Base-by-base conservation (phyloP, 1,140 invertebrate species). In the Druon quercuslanigerum region DNA sequence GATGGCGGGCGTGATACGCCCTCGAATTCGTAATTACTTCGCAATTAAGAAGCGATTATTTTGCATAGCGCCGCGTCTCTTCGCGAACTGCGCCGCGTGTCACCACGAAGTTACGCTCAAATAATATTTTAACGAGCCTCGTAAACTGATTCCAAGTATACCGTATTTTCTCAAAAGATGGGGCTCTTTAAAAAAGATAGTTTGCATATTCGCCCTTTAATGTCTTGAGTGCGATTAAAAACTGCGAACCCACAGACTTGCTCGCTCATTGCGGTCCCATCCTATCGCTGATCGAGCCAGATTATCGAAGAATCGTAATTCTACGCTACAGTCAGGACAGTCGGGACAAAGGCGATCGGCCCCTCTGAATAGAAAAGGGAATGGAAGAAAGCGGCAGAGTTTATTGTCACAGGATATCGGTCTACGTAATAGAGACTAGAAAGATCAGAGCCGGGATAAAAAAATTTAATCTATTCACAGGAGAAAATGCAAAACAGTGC, bases 41-140 rank as follows among this genome's bases (percentile, higher is more conserved):
- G 87, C 86, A 89, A 89, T 89, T 89, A 89, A 89, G 88, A 89
- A 89, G 86, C 87, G 88, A 89, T 89, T 89, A 89, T 89, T 89
- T 89, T 88, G 87, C 88, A 89, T 89, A 89, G 87, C 84, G 84
- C 82, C 84, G 82, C 83, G 81, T 77, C 83, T 80, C 77, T 82
- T 80, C 81, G 85, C 83, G 85, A 86, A 84, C 80, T 86, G 86
- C 84, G 85, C 88, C 86, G 87, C 86, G 85, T 89, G 88, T 89
- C 88, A 88, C 88, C 86, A 86, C 88, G 87, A 89, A 89, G 86
- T 88, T 87, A 87, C 84, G 87, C 84, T 83, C 78, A 84, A 86
- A 86, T 89, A 89, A 89, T 89, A 89, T 89, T 89, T 89, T 89
- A 89, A 89, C 88, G 88, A 89, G 87, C 78, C 88, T 89, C 85